Conservation (phyloP, 2,113 vertebrate species). For the Psittacula cyanocephala region DNA sequence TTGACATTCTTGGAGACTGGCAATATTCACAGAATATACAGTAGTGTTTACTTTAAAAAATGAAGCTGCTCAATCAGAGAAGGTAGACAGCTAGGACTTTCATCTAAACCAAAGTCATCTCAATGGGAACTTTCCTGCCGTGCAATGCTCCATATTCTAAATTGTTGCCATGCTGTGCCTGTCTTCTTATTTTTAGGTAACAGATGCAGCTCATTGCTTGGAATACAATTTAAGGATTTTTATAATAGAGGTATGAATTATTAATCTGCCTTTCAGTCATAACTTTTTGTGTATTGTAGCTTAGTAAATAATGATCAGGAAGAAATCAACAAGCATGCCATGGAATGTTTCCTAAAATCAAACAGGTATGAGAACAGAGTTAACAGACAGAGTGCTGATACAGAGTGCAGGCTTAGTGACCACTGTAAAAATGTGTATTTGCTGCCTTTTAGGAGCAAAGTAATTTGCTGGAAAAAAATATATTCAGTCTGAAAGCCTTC, state of each 20-base stretch:
- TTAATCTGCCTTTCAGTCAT: conserved; percentile 64
- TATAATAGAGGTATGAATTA: conserved; percentile 69
- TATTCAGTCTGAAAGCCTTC: background rate
- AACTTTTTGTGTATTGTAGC: conserved; percentile 51
- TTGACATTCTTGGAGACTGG: conserved; percentile 40
- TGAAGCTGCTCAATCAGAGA: conserved; percentile 58
- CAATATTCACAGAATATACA: conserved; percentile 64
- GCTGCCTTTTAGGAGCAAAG: background rate
- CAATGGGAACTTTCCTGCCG: conserved; percentile 56
- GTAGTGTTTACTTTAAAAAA: conserved; percentile 67
- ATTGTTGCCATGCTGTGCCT: conserved; percentile 64
- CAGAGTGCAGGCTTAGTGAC: background rate
- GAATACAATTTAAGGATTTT: conserved; percentile 69
- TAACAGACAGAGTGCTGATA: background rate
- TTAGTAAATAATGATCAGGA: conserved; percentile 60
- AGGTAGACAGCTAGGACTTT: conserved; percentile 61
- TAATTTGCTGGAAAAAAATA: background rate
- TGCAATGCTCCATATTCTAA: conserved; percentile 54
- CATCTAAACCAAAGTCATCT: conserved; percentile 66
- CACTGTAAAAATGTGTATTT: background rate
- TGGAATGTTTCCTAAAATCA: conserved; percentile 13
- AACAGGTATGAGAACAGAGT: background rate
- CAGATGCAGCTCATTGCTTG: conserved; percentile 66
- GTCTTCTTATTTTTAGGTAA: conserved; percentile 71
- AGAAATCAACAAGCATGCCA: conserved; percentile 31